Evolutionary conservation across 2,888 invertebrate genomes (phyloP).

Genomic region (Linhomoeus sp.): DNA sequence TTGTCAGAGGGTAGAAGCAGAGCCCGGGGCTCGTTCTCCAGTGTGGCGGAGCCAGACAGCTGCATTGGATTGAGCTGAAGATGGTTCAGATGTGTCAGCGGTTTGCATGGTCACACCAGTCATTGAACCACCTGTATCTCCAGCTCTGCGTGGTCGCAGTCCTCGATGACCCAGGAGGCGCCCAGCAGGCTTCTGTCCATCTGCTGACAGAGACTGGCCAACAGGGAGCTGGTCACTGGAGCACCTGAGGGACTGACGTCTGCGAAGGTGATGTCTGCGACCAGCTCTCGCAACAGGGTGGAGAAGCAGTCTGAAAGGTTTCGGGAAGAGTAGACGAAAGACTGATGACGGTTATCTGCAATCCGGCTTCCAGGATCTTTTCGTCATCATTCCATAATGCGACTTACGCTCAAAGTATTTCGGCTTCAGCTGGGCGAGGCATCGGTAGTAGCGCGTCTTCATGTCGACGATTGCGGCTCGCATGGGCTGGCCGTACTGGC

Average conservation of each 20-base stretch:
- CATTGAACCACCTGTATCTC: conserved; percentile 63
- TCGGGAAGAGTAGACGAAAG: no score
- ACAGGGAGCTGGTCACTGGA: conserved; percentile 37
- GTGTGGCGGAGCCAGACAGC: conserved; percentile 78
- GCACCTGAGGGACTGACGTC: conserved; percentile 57
- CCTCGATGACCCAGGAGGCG: conserved; percentile 62
- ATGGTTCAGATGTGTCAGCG: neutral
- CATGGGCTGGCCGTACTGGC: conserved; percentile 49
- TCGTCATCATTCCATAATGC: no score
- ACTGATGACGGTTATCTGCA: no score
- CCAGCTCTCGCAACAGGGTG: conserved; percentile 66
- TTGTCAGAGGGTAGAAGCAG: conserved; percentile 30
- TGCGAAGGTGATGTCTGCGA: conserved; percentile 74
- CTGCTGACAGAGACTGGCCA: conserved; percentile 60
- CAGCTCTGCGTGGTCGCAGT: conserved; percentile 82
- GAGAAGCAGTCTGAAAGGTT: conserved; percentile 45
- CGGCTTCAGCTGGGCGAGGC: conserved; percentile 53
- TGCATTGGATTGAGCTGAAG: conserved; percentile 73
- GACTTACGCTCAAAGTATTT: conserved; percentile 52
- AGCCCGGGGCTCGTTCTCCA: conserved; percentile 87
- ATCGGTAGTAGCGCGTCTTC: conserved; percentile 72
- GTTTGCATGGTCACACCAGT: neutral
- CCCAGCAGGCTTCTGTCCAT: conserved; percentile 65
- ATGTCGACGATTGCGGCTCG: conserved; percentile 34
- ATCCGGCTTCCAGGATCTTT: no score